These are phyloP conservation scores for Hydropsyche betteni DNA, from an alignment of 2,888 invertebrate species.

Conservation along the genomic window DNA sequence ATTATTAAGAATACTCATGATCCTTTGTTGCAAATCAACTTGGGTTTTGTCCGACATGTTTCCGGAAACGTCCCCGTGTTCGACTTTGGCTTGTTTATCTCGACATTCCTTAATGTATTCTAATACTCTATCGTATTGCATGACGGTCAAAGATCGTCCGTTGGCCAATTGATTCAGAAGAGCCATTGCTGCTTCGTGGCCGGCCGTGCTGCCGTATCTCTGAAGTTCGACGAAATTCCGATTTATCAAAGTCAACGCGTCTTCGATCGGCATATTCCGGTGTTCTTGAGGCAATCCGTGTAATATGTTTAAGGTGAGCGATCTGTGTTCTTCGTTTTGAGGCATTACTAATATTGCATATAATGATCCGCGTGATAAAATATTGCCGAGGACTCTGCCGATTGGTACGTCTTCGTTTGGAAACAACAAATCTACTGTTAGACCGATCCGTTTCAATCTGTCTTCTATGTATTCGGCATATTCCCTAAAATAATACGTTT, in stretches of 20 bases:
- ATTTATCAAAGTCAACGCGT: constrained; percentile 81
- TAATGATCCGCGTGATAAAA: constrained; percentile 86
- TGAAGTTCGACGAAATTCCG: constrained; percentile 72
- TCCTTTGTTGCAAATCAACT: constrained; percentile 78
- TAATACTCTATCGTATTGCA: constrained; percentile 82
- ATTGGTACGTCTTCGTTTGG: constrained; percentile 91
- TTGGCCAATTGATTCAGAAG: constrained; percentile 84
- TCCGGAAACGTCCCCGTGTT: constrained; percentile 72
- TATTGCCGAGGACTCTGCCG: constrained; percentile 82
- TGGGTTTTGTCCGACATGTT: constrained; percentile 66
- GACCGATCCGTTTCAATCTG: constrained; percentile 78
- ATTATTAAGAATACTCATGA: constrained; percentile 79
- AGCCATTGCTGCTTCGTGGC: constrained; percentile 73
- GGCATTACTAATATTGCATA: constrained; percentile 89
- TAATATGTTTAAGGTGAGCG: constrained; percentile 88
- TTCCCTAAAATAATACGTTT: constrained; percentile 63
- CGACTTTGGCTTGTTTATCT: constrained; percentile 77
- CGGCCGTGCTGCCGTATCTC: constrained; percentile 62
- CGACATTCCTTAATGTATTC: constrained; percentile 70
- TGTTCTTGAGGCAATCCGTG: constrained; percentile 95
- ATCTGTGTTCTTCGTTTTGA: constrained; percentile 85
- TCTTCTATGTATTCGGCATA: constrained; percentile 91
- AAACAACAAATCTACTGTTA: constrained; percentile 87
- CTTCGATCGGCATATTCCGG: constrained; percentile 94
- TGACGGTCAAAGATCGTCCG: constrained; percentile 78